These are phyloP conservation scores for Sebastes vulpes DNA, from an alignment of 2,797 vertebrate species.

Conservation along the genomic window DNA sequence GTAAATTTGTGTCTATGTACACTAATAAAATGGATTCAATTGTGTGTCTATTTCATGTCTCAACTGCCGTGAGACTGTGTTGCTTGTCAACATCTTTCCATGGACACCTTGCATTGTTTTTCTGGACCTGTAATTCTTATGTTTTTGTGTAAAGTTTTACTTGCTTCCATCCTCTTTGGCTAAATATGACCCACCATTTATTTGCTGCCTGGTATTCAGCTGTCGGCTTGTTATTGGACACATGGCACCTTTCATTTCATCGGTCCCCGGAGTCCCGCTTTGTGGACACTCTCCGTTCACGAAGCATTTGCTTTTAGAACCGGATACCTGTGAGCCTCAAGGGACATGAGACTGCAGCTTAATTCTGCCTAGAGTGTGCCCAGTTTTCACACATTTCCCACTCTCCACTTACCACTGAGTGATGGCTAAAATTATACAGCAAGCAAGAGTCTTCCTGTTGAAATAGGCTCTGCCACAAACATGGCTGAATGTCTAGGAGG, in stretches of 20 bases:
- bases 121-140: background rate
- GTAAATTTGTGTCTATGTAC: too few species aligned
- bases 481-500: background rate
- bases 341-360: constrained; percentile 32
- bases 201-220: background rate
- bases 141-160: background rate
- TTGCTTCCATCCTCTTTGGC: background rate
- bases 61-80: too few species aligned
- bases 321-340: constrained; percentile 33
- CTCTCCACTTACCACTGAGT: constrained; percentile 33
- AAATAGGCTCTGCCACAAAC: background rate
- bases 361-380: constrained; percentile 24
- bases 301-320: constrained; percentile 40
- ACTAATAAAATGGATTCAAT: too few species aligned
- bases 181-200: background rate
- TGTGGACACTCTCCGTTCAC: constrained; percentile 14
- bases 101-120: background rate
- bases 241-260: constrained; percentile 34
- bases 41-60: too few species aligned
- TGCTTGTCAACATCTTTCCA: background rate
- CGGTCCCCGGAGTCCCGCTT: background rate
- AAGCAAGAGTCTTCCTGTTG: constrained; percentile 8
- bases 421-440: constrained; percentile 39
- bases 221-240: constrained; percentile 4
- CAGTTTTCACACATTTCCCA: constrained; percentile 26